phyloP scores from a whole-genome alignment of 35 echinoderm and acorn worm genomes.

The Apostichopus japonicus region DNA sequence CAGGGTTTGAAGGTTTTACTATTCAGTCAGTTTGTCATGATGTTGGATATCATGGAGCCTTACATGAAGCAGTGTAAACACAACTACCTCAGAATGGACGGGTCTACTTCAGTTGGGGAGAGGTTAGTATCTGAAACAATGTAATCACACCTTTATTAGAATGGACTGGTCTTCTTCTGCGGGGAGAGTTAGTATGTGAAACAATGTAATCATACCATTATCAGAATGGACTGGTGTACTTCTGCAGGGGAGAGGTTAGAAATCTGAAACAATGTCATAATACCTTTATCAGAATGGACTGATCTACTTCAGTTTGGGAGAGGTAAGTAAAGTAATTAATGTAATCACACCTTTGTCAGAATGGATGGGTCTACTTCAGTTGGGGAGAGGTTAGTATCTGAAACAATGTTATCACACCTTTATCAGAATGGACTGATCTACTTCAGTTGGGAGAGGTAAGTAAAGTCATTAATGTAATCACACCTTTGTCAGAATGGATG shows the following conservation, averaged over 20 bases:
- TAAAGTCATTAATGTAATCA: slow-evolving; percentile 16
- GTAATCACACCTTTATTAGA: no score
- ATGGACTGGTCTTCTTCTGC: no score
- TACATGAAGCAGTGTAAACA: slow-evolving; percentile 82
- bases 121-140: slow-evolving; percentile 62
- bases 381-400: slow-evolving; percentile 72
- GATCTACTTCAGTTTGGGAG: no score
- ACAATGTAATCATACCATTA: slow-evolving; percentile 61
- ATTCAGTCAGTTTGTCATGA: slow-evolving; percentile 99
- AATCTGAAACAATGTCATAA: background rate
- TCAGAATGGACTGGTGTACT: slow-evolving; percentile 85
- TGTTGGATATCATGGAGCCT: slow-evolving; percentile 87
- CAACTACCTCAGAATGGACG: slow-evolving; percentile 83
- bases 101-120: slow-evolving; percentile 84
- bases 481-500: no score
- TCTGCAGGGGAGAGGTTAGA: slow-evolving; percentile 87
- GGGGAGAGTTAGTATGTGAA: slow-evolving; percentile 15
- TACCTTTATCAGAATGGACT: no score
- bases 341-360: slow-evolving; percentile 68
- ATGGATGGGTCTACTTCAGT: slow-evolving; percentile 92
- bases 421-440: no score
- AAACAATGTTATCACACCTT: no score
- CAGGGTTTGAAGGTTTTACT: slow-evolving; percentile 88
- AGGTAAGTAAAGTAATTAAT: slow-evolving; percentile 57
- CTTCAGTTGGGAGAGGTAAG: no score